A percentile compares a stretch with the other conserved stretches of the same genome.
Evolutionary conservation across 1,140 invertebrate species (phyloP).

Genomic region (Pogonus chalceus): DNA sequence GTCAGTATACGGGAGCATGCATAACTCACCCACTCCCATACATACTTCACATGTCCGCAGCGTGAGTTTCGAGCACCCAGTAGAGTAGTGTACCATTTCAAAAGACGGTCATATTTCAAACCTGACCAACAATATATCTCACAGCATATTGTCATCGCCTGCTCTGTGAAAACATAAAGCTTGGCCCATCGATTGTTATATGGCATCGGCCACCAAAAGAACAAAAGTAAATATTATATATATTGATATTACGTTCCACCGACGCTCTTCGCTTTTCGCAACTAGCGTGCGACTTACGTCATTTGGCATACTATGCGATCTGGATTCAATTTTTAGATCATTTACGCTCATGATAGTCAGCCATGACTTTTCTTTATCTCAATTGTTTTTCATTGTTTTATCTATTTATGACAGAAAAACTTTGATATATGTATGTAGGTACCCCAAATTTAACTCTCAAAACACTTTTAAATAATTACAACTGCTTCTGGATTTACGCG

Average conservation of each 20-base stretch:
- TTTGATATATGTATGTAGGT: no score
- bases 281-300: neutral
- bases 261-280: neutral
- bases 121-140: conserved; percentile 2
- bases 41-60: neutral
- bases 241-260: neutral
- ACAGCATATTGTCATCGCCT: neutral
- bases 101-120: neutral
- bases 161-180: neutral
- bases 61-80: neutral
- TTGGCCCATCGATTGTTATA: neutral
- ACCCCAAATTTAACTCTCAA: no score
- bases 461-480: no score
- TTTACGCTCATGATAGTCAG: no score
- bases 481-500: no score
- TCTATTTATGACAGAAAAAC: no score
- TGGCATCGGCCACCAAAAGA: neutral
- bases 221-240: neutral
- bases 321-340: no score
- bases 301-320: no score
- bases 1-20: no score
- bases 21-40: neutral
- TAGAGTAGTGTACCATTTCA: neutral
- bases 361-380: no score
- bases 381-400: no score